Evolutionary conservation across 2,113 vertebrate species (phyloP).

Genomic region (Pygoscelis antarcticus): DNA sequence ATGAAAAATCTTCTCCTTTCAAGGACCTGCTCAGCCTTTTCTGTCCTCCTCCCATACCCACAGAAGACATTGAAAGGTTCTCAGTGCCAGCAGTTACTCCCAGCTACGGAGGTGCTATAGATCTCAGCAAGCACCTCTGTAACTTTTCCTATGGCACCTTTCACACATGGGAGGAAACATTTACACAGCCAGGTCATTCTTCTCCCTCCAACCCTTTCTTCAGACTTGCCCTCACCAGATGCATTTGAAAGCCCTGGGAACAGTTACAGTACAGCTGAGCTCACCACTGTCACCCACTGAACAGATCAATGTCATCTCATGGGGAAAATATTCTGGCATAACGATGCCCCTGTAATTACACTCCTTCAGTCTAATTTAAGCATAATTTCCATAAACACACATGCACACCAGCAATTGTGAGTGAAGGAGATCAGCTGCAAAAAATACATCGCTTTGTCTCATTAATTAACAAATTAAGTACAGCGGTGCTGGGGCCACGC

Average conservation of each 20-base stretch:
- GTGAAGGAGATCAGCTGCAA: neutral
- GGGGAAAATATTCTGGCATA: neutral
- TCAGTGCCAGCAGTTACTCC: neutral
- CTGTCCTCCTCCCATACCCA: neutral
- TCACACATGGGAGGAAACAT: neutral
- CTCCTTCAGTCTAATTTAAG: neutral
- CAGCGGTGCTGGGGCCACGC: too few relatives aligned
- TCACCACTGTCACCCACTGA: neutral
- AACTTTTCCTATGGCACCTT: neutral
- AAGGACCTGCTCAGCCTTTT: neutral
- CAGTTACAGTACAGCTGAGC: neutral
- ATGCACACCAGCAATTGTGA: neutral
- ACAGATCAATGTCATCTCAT: neutral
- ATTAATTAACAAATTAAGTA: neutral
- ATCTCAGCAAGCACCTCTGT: neutral
- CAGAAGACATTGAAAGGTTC: neutral
- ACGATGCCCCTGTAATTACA: neutral
- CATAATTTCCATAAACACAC: neutral
- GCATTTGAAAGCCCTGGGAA: neutral
- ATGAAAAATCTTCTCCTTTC: neutral
- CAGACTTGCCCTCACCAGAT: neutral
- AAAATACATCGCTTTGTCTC: neutral
- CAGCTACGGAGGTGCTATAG: neutral
- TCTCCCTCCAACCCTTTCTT: neutral
- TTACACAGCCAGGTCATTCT: neutral